phyloP scores from a whole-genome alignment of 2,797 vertebrate genomes.

The Yasuhikotakia modesta region DNA sequence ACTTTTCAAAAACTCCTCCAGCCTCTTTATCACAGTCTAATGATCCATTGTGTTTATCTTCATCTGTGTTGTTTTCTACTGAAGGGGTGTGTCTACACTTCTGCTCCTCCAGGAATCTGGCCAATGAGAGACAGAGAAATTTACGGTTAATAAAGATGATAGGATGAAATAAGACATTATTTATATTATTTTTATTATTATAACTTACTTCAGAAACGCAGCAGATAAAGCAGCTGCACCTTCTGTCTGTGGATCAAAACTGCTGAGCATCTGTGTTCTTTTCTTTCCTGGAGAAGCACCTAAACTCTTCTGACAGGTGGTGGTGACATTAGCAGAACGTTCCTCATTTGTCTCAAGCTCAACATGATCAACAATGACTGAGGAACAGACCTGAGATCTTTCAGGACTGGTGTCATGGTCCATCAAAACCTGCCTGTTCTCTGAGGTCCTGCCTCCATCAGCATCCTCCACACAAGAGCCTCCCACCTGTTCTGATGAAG shows the following conservation, averaged over 20 bases:
- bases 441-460: constrained; percentile 73
- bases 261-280: constrained; percentile 73
- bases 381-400: constrained; percentile 69
- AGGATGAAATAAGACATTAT: not conserved
- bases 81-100: constrained; percentile 77
- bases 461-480: constrained; percentile 73
- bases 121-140: constrained; percentile 61
- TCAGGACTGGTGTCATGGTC: constrained; percentile 79
- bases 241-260: constrained; percentile 74
- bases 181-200: no score
- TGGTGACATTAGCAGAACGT: constrained; percentile 74
- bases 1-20: constrained; percentile 72
- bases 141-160: constrained; percentile 7
- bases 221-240: constrained; percentile 76
- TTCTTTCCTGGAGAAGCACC: constrained; percentile 74
- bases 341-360: constrained; percentile 44
- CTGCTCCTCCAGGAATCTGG: constrained; percentile 94
- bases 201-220: constrained; percentile 80
- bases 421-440: constrained; percentile 77
- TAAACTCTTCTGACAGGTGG: constrained; percentile 76
- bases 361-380: constrained; percentile 60
- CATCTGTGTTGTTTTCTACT: constrained; percentile 82
- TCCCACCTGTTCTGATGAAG: constrained; percentile 56
- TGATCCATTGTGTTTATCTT: constrained; percentile 77
- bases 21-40: constrained; percentile 78